Percentiles rank a stretch among this genome's conserved stretches.
Evolutionary conservation across 2,888 invertebrate species (phyloP).

Genomic region (Oscheius sp.): DNA sequence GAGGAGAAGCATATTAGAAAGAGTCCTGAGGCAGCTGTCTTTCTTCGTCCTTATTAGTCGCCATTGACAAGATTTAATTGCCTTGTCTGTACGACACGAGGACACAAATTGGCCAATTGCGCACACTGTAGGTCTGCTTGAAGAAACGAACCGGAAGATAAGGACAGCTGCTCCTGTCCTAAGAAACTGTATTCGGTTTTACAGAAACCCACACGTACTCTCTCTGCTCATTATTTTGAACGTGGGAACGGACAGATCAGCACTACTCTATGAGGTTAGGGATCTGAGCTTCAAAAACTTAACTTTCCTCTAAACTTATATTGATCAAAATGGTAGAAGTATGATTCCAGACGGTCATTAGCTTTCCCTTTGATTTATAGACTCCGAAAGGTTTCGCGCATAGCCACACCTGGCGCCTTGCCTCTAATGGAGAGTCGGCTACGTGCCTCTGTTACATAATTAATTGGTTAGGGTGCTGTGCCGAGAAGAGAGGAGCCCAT

Average conservation of each 20-base stretch:
- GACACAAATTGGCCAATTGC: constrained; percentile 23
- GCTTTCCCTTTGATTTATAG: constrained; percentile 6
- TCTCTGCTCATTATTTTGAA: too few relatives aligned
- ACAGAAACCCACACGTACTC: too few relatives aligned
- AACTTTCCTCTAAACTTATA: too few relatives aligned
- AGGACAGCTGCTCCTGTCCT: constrained; percentile 10
- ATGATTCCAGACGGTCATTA: too few relatives aligned
- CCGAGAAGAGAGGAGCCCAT: neutral
- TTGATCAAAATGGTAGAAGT: too few relatives aligned
- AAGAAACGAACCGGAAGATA: constrained; percentile 21
- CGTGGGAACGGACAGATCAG: too few relatives aligned
- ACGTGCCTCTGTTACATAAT: constrained; percentile 31
- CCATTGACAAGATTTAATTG: constrained; percentile 38
- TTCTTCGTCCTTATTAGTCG: constrained; percentile 34
- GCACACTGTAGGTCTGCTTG: neutral
- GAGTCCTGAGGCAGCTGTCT: constrained; percentile 25
- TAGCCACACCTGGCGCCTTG: constrained; percentile 22
- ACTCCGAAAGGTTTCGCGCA: constrained; percentile 20
- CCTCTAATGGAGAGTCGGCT: constrained; percentile 32
- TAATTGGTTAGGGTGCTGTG: constrained; percentile 31
- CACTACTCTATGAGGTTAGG: too few relatives aligned
- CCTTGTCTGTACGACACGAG: constrained; percentile 35
- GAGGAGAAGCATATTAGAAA: constrained; percentile 1
- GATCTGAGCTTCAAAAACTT: too few relatives aligned
- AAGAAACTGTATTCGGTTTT: too few relatives aligned